Conservation (phyloP, 2,113 vertebrate species). For the Saguinus imperator region DNA sequence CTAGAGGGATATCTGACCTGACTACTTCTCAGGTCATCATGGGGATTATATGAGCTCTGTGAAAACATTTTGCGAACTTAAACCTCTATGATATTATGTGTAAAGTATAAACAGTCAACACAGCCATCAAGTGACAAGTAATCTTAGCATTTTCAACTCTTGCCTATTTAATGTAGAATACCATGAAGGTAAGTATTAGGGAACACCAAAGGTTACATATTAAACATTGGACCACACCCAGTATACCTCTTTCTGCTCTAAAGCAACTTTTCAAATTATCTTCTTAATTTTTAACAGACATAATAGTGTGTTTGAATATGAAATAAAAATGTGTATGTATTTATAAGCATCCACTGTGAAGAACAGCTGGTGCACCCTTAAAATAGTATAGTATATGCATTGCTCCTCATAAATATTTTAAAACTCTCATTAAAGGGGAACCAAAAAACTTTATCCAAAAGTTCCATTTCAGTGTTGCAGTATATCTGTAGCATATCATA, state of each 20-base stretch:
- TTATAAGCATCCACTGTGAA: neutral
- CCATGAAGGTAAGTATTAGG: neutral
- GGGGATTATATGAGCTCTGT: neutral
- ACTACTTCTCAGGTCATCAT: neutral
- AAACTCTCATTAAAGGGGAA: slow-evolving; percentile 1
- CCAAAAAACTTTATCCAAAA: slow-evolving; percentile 62
- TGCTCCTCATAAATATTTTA: slow-evolving; percentile 60
- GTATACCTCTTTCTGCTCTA: neutral
- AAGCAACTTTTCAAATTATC: slow-evolving; percentile 37
- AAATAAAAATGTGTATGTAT: slow-evolving; percentile 45
- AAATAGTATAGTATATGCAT: slow-evolving; percentile 46
- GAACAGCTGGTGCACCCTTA: neutral
- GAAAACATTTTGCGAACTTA: neutral
- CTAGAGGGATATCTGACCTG: neutral
- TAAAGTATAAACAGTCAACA: neutral
- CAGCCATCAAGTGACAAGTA: neutral
- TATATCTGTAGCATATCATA: slow-evolving; percentile 65
- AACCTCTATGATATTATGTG: neutral
- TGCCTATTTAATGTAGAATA: neutral
- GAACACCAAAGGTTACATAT: neutral
- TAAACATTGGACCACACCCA: slow-evolving; percentile 1
- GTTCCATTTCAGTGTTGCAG: slow-evolving; percentile 70
- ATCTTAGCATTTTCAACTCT: neutral
- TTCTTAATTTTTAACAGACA: slow-evolving; percentile 57
- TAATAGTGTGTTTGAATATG: slow-evolving; percentile 40